Evolutionary conservation across 2,888 invertebrate species (phyloP).

Genomic region (Choreutis nemorana): DNA sequence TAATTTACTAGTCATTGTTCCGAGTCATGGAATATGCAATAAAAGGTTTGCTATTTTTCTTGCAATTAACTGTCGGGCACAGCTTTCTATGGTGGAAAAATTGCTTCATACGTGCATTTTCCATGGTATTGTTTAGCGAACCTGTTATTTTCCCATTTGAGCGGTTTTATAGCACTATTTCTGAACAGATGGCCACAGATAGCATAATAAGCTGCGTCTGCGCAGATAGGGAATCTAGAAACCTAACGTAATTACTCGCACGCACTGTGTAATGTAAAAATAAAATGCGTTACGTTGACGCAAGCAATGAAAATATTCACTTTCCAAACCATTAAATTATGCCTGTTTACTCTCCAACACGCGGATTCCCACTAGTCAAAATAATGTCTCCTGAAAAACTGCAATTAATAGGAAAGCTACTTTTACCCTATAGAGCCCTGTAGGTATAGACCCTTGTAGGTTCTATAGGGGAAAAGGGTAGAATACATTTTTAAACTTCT

Average conservation of each 20-base stretch:
- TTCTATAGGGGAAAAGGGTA: no score
- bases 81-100: slow-evolving; percentile 55
- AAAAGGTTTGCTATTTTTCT: slow-evolving; percentile 26
- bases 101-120: slow-evolving; percentile 36
- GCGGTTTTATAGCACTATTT: slow-evolving; percentile 51
- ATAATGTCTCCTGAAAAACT: no score
- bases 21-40: slow-evolving; percentile 17
- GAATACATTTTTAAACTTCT: no score
- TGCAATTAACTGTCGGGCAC: slow-evolving; percentile 29
- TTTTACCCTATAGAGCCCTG: no score
- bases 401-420: no score
- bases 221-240: slow-evolving; percentile 43
- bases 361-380: no score
- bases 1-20: slow-evolving; percentile 19
- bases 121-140: slow-evolving; percentile 54
- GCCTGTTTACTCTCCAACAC: no score
- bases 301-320: no score
- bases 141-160: slow-evolving; percentile 65
- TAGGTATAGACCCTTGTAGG: no score
- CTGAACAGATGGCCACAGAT: slow-evolving; percentile 46
- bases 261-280: slow-evolving; percentile 22
- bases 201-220: slow-evolving; percentile 39
- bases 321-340: no score
- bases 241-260: slow-evolving; percentile 58
- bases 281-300: slow-evolving; percentile 10